These are phyloP conservation scores for Zosterops japonicus DNA, from an alignment of 2,113 vertebrate genomes.

Conservation along the genomic window DNA sequence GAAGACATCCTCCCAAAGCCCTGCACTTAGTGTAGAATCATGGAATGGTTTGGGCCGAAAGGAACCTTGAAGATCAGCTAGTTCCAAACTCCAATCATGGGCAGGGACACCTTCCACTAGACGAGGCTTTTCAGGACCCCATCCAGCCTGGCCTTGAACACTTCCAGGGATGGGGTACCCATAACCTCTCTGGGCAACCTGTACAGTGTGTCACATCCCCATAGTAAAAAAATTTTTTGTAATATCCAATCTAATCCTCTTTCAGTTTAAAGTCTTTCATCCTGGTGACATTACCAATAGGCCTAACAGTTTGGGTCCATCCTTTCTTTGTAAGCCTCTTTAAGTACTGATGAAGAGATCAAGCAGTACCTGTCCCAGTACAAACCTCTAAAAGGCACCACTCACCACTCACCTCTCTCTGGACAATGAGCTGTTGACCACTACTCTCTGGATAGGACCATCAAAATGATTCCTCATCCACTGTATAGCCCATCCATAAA, in stretches of 20 bases:
- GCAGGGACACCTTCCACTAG: neutral
- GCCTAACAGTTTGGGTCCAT: neutral
- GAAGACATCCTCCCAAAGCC: neutral
- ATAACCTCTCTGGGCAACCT: neutral
- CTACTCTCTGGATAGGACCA: neutral
- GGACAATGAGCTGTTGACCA: neutral
- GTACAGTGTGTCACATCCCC: neutral
- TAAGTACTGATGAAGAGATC: neutral
- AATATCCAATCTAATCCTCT: neutral
- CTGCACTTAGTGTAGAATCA: neutral
- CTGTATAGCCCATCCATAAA: neutral
- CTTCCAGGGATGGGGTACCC: neutral
- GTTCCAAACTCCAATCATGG: accelerated
- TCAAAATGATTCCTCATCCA: neutral
- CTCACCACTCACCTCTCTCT: neutral
- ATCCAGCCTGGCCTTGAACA: neutral
- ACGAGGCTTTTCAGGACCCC: neutral
- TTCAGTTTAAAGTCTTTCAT: neutral
- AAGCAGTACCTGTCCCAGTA: neutral
- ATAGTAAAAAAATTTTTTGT: neutral
- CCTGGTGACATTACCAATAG: neutral
- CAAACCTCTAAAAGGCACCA: neutral
- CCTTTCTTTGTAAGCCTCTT: neutral
- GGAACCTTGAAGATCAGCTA: neutral
- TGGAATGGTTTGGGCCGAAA: neutral